phyloP scores from a whole-genome alignment of 2,113 vertebrate genomes.

The Opisthocomus hoazin region DNA sequence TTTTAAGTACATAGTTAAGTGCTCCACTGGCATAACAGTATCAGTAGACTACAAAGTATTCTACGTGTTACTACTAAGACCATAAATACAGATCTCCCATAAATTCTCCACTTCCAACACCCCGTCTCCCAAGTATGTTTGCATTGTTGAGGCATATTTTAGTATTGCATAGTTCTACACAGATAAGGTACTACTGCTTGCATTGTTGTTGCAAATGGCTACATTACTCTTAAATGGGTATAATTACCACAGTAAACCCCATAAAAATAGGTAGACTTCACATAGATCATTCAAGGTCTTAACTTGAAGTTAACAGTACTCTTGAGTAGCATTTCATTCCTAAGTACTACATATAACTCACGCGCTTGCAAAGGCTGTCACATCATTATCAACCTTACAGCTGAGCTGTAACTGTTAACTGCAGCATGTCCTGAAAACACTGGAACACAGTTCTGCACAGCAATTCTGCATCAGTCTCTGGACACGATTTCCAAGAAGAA shows the following conservation, averaged over 20 bases:
- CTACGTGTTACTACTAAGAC: background rate
- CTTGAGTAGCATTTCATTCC: background rate
- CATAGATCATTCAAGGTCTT: background rate
- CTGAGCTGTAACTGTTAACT: slow-evolving; percentile 74
- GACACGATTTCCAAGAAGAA: slow-evolving; percentile 86
- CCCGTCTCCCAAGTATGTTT: background rate
- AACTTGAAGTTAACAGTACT: background rate
- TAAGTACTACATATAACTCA: background rate
- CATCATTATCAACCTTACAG: slow-evolving; percentile 66
- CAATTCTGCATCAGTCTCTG: slow-evolving; percentile 81
- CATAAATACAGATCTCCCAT: background rate
- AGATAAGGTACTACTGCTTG: slow-evolving; percentile 56
- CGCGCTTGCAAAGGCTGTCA: background rate
- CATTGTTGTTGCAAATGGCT: slow-evolving; percentile 65
- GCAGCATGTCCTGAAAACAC: slow-evolving; percentile 83
- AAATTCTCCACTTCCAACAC: background rate
- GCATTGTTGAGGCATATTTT: slow-evolving; percentile 70
- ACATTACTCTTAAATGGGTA: slow-evolving; percentile 4
- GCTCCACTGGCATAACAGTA: background rate
- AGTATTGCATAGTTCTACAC: slow-evolving; percentile 81
- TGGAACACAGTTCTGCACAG: slow-evolving; percentile 74
- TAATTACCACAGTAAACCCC: slow-evolving; percentile 30
- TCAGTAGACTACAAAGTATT: background rate
- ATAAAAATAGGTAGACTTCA: background rate
- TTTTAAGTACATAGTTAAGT: background rate